phyloP scores from a whole-genome alignment of 2,113 vertebrate species.

The Okapia johnstoni region DNA sequence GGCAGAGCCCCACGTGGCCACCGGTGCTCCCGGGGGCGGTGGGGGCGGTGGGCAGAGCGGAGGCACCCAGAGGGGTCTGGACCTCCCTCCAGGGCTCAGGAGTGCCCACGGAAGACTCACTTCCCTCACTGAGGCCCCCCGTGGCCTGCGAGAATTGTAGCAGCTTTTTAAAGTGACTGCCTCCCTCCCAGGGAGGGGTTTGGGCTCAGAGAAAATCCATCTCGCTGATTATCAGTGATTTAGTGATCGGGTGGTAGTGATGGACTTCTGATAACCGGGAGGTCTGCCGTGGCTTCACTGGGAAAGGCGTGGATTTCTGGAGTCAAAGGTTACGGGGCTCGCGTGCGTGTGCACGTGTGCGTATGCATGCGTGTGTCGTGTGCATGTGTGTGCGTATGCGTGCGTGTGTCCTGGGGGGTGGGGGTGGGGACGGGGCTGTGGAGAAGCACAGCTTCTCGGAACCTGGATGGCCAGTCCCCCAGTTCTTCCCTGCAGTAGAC shows the following conservation, averaged over 20 bases:
- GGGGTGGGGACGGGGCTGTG: fast-evolving
- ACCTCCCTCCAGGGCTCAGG: neutral
- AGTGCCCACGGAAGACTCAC: neutral
- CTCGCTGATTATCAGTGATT: slow-evolving; percentile 10
- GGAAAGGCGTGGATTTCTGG: neutral
- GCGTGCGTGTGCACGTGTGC: neutral
- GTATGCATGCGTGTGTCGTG: no score
- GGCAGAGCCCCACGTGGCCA: fast-evolving
- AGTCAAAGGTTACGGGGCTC: slow-evolving; percentile 5
- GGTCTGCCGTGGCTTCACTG: neutral
- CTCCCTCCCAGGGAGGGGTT: neutral
- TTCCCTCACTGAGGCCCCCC: neutral
- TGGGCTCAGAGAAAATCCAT: slow-evolving; percentile 3
- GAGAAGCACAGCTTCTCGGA: neutral
- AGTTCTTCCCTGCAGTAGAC: neutral
- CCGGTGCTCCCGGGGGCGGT: neutral
- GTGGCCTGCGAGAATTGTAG: neutral
- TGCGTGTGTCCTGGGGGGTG: no score
- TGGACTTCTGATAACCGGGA: neutral
- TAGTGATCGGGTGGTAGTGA: neutral
- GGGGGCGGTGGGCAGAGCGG: no score
- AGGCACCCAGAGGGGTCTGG: no score
- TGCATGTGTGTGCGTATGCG: fast-evolving
- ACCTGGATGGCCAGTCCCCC: neutral
- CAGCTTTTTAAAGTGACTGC: slow-evolving; percentile 4